Evolutionary conservation across 2,888 invertebrate species (phyloP).

Genomic region (Aleiodes leptofemur): DNA sequence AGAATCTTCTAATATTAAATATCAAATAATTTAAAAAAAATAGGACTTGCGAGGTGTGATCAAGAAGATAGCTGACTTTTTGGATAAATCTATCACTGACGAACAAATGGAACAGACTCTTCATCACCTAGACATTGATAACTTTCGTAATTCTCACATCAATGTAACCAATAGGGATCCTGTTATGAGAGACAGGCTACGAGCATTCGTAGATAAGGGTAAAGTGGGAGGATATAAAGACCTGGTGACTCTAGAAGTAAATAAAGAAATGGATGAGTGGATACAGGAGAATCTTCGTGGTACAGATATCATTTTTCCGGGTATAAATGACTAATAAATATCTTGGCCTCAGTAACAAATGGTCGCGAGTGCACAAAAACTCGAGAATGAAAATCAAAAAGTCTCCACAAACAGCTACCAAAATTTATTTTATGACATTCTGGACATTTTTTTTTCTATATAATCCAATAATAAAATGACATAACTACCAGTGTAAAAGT

Average conservation of each 20-base stretch:
- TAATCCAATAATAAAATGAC: no score
- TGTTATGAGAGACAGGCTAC: constrained; percentile 80
- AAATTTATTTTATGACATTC: no score
- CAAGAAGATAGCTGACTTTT: constrained; percentile 79
- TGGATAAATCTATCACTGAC: constrained; percentile 78
- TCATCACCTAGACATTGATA: constrained; percentile 86
- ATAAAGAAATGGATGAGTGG: constrained; percentile 82
- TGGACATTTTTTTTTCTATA: no score
- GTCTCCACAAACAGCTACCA: no score
- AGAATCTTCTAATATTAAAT: no score
- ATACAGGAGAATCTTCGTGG: constrained; percentile 80
- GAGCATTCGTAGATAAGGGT: constrained; percentile 83
- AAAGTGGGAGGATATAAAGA: constrained; percentile 83
- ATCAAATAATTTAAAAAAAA: constrained; percentile 53
- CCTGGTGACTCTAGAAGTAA: constrained; percentile 83
- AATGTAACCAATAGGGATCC: constrained; percentile 83
- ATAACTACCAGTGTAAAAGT: no score
- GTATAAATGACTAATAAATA: constrained; percentile 28
- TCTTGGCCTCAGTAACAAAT: no score
- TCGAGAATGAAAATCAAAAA: no score
- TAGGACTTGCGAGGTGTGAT: constrained; percentile 80
- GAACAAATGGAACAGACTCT: constrained; percentile 80
- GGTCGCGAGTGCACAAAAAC: no score
- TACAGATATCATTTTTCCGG: constrained; percentile 77
- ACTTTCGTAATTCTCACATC: constrained; percentile 88